Evolutionary conservation across 2,113 vertebrate species (phyloP), one percentile per base, ranked within the genome.

Genomic region (Pithys albifrons): DNA sequence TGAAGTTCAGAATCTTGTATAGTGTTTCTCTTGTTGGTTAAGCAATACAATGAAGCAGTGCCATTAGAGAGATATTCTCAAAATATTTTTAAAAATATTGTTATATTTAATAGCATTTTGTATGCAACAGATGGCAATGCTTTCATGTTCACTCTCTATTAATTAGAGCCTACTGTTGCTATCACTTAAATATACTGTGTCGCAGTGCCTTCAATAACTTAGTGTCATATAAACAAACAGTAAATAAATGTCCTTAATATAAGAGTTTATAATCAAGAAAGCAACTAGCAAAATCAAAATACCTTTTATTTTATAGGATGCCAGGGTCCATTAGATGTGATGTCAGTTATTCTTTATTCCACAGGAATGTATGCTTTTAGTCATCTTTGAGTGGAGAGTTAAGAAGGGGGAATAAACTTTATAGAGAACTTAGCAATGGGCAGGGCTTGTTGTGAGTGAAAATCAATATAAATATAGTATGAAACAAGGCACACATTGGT

Each of bases 401-500:
- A 72, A 76, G 48, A 65, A 85, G 71, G 48, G 48, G 14, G 22
- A 49, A 72, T 6, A 71, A 20, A 8, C 14, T 67, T 87, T 67
- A 31, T 5, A 76, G 49, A 85, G 61, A 92, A 54, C 10, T 61
- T 57, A 65, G 10, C 73, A 88, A 52, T 35, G 23, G 77, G 19
- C 24, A 54, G 41, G 10, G 13, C 16, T 86, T 65, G 37, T 28
- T 79, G 49, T 89, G 84, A 87, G 48, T 87, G 66, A 73, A 94
- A 95, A 94, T 95, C 82, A 35, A 82, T 94, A 89, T 58, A 94
- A 94, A 82, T 78, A 62, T n/a, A 69, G 18, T 78, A 78, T 54
- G 77, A 83, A 89, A 78, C 61, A 89, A 91, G 54, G 57, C 27
- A 79, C 49, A 65, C 6, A 19, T 7, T 81, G 59, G 37, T 72